Conservation (phyloP, 2,888 invertebrate species). For the Trachelus stipa region DNA sequence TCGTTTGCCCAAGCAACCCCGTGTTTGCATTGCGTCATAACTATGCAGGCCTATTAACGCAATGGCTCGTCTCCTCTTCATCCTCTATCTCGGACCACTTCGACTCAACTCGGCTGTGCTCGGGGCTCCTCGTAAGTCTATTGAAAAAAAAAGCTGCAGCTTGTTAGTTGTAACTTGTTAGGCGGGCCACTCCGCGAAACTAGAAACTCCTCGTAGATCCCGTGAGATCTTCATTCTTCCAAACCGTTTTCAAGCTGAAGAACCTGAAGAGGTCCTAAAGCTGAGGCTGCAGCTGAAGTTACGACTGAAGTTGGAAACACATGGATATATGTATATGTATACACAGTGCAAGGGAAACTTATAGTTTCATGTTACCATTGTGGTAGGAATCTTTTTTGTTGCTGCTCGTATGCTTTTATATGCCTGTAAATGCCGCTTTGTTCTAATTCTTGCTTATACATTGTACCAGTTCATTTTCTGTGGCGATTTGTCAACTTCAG, state of each 20-base stretch:
- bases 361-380: not conserved
- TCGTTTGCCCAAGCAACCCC: slow-evolving; percentile 5
- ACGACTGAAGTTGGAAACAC: not conserved
- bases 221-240: slow-evolving; percentile 2
- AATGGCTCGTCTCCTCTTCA: slow-evolving; percentile 16
- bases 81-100: not conserved
- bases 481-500: not conserved
- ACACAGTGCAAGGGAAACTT: not conserved
- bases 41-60: slow-evolving; percentile 19
- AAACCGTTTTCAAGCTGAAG: not conserved
- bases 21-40: slow-evolving; percentile 24
- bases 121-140: slow-evolving; percentile 11
- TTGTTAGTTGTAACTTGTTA: slow-evolving; percentile 51
- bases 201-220: not conserved
- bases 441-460: not conserved
- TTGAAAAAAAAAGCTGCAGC: slow-evolving; percentile 36
- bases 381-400: not conserved
- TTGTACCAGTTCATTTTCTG: not conserved
- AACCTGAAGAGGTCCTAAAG: not conserved
- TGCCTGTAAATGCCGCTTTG: not conserved
- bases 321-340: slow-evolving; percentile 11
- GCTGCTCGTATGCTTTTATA: not conserved
- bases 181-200: slow-evolving; percentile 40
- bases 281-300: not conserved
- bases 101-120: slow-evolving; percentile 13